Conservation (phyloP, 2,797 vertebrate genomes). For the Mormyrus hasselquistii region DNA sequence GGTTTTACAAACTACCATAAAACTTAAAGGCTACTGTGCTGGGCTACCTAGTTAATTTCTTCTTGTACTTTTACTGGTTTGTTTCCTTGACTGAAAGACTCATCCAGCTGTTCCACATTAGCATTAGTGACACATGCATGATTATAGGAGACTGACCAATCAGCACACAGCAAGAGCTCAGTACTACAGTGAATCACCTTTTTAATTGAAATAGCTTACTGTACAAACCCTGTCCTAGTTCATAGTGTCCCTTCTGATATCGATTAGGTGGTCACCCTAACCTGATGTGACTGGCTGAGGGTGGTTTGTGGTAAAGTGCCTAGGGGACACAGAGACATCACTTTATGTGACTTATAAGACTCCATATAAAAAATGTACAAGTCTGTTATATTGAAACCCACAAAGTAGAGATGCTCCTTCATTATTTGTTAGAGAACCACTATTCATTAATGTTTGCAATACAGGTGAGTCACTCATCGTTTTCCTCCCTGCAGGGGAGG, state of each 20-base stretch:
- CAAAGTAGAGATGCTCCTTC: not conserved
- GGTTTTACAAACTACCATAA: not conserved
- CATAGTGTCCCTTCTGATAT: not conserved
- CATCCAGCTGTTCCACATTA: not conserved
- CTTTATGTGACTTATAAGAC: not conserved
- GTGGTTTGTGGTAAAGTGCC: not conserved
- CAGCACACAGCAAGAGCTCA: not conserved
- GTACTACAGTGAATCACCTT: not conserved
- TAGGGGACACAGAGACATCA: not conserved
- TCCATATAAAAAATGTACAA: not conserved
- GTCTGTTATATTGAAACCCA: not conserved
- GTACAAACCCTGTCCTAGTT: not conserved
- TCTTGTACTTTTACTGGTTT: not conserved
- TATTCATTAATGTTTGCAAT: not conserved
- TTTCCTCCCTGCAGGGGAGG: constrained; percentile 47
- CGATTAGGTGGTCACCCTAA: not conserved
- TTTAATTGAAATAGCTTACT: not conserved
- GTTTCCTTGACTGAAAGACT: not conserved
- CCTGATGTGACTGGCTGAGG: not conserved
- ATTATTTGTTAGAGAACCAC: not conserved
- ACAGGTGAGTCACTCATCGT: not conserved
- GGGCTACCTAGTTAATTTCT: not conserved
- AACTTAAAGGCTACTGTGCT: not conserved
- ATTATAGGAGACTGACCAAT: not conserved
- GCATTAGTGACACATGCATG: not conserved